Evolutionary conservation across 2,113 vertebrate species (phyloP).

Genomic region (Erythrocercus mccallii): DNA sequence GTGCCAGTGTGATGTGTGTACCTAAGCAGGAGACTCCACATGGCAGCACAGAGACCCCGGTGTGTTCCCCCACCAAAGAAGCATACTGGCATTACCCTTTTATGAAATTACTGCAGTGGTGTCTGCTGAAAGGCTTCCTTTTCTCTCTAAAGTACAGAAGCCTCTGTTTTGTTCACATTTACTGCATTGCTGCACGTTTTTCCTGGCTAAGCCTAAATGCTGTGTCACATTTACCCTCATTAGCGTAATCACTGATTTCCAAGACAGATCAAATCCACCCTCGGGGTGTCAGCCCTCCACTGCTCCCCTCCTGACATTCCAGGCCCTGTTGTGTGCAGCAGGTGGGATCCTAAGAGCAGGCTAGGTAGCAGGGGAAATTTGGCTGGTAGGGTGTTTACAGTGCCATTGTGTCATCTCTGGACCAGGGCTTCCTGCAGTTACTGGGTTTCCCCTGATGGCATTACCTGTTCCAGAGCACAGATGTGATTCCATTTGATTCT

Average conservation of each 20-base stretch:
- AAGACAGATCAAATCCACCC: background rate
- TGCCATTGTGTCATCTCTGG: accelerated
- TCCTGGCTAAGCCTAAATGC: background rate
- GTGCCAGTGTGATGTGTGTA: background rate
- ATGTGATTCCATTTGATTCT: background rate
- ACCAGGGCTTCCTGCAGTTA: background rate
- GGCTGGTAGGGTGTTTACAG: background rate
- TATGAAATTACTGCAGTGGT: background rate
- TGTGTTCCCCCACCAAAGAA: background rate
- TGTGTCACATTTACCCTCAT: background rate
- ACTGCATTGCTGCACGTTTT: background rate
- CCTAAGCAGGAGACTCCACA: background rate
- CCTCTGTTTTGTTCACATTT: background rate
- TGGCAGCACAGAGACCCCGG: background rate
- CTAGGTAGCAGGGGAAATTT: background rate
- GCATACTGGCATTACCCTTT: background rate
- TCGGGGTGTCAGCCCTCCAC: background rate
- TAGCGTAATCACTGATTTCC: background rate
- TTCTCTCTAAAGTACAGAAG: background rate
- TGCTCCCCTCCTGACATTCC: background rate
- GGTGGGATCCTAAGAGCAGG: background rate
- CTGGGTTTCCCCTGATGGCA: background rate
- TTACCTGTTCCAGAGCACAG: background rate
- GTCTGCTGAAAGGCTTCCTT: background rate
- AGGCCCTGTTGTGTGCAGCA: background rate